A percentile compares a stretch with the other conserved stretches of the same genome.
Evolutionary conservation across 2,888 invertebrate genomes (phyloP).

Genomic region (Horisme vitalbata): DNA sequence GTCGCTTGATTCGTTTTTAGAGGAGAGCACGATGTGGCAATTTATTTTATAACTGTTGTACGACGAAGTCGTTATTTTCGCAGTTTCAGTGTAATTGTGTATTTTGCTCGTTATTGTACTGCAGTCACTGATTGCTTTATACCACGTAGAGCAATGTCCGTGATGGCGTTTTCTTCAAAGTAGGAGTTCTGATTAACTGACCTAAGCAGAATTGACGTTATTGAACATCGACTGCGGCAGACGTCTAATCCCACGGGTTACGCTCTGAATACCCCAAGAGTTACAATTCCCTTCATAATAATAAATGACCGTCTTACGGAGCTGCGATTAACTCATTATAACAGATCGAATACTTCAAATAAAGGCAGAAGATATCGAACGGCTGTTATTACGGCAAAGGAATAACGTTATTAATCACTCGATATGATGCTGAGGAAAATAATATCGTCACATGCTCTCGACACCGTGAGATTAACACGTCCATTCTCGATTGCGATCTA

Average conservation of each 20-base stretch:
- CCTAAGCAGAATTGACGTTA: slow-evolving; percentile 30
- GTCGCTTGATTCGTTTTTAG: slow-evolving; percentile 39
- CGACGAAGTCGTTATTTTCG: slow-evolving; percentile 25
- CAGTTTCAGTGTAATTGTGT: slow-evolving; percentile 16
- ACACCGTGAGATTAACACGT: slow-evolving; percentile 78
- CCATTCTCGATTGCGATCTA: slow-evolving; percentile 53
- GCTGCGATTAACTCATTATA: slow-evolving; percentile 56
- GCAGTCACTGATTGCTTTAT: slow-evolving; percentile 16
- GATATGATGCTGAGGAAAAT: slow-evolving; percentile 74
- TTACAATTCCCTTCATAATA: slow-evolving; percentile 38
- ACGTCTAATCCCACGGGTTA: slow-evolving; percentile 33
- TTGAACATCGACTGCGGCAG: slow-evolving; percentile 31
- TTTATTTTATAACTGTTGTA: slow-evolving; percentile 38
- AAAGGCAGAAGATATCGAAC: slow-evolving; percentile 52
- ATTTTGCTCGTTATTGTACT: slow-evolving; percentile 29
- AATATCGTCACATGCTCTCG: slow-evolving; percentile 78
- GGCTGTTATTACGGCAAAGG: slow-evolving; percentile 64
- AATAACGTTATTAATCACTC: slow-evolving; percentile 78
- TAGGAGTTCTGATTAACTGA: slow-evolving; percentile 26
- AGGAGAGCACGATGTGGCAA: slow-evolving; percentile 37
- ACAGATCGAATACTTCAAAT: slow-evolving; percentile 51
- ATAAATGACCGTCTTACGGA: slow-evolving; percentile 43
- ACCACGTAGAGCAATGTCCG: slow-evolving; percentile 8
- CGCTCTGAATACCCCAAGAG: slow-evolving; percentile 33
- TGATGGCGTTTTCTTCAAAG: slow-evolving; percentile 15